phyloP scores from a whole-genome alignment of 2,888 invertebrate genomes.

The Trichopria drosophilae region DNA sequence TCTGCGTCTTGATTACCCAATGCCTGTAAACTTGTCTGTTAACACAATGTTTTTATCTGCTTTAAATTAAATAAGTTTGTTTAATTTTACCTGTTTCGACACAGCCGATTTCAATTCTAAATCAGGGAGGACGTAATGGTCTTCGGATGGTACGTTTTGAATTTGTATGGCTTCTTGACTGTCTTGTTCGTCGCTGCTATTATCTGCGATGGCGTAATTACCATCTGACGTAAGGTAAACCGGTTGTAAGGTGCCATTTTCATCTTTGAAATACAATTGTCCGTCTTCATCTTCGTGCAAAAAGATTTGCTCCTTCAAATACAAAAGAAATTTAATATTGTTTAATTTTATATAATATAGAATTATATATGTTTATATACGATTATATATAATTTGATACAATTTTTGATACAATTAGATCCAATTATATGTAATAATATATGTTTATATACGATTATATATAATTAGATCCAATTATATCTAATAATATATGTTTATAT shows the following conservation, averaged over 20 bases:
- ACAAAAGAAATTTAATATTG: no score
- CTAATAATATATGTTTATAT: no score
- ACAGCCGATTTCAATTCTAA: slow-evolving; percentile 36
- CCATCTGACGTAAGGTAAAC: slow-evolving; percentile 56
- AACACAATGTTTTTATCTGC: neutral
- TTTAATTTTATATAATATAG: no score
- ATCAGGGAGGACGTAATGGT: slow-evolving; percentile 45
- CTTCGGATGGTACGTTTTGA: slow-evolving; percentile 39
- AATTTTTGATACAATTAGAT: no score
- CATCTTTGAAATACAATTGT: slow-evolving; percentile 55
- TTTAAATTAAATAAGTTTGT: slow-evolving; percentile 2
- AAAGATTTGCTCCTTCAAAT: slow-evolving; percentile 51
- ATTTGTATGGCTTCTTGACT: slow-evolving; percentile 38
- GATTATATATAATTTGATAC: no score
- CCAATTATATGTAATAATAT: no score
- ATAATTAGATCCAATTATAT: no score
- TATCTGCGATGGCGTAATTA: slow-evolving; percentile 54
- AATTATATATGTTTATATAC: no score
- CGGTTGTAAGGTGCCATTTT: slow-evolving; percentile 52
- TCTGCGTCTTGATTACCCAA: slow-evolving; percentile 46
- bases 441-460: no score
- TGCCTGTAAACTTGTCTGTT: slow-evolving; percentile 38
- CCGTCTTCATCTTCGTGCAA: slow-evolving; percentile 56
- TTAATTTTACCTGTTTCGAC: neutral
- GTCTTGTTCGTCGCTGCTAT: slow-evolving; percentile 47